phyloP scores from a whole-genome alignment of 2,797 vertebrate species.

The Sebastes matsubarae region DNA sequence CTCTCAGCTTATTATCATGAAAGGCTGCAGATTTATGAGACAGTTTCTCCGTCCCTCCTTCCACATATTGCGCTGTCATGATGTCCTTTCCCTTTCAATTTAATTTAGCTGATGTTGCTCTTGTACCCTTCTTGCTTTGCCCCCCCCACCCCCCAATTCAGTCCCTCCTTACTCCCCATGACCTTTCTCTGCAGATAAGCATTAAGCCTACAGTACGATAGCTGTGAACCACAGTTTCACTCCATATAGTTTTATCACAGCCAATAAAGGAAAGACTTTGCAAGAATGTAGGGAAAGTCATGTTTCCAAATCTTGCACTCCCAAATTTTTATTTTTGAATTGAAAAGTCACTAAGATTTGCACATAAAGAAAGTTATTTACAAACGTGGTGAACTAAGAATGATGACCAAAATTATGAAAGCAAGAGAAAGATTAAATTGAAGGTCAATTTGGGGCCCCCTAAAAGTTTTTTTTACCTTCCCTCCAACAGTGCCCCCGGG shows the following conservation, averaged over 20 bases:
- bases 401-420: neutral
- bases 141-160: neutral
- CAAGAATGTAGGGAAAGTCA: neutral
- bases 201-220: neutral
- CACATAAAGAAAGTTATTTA: neutral
- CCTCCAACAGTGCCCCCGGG: neutral
- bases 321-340: neutral
- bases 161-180: neutral
- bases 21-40: constrained; percentile 52
- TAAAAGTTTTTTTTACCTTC: neutral
- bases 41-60: constrained; percentile 1
- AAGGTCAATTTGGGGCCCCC: neutral
- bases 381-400: neutral
- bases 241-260: constrained; percentile 4
- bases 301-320: neutral
- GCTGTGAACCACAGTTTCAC: constrained; percentile 19
- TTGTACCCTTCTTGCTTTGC: neutral
- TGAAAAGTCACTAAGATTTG: neutral
- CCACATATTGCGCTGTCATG: neutral
- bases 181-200: constrained; percentile 34
- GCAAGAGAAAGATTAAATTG: neutral
- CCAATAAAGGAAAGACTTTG: neutral
- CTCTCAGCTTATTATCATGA: constrained; percentile 47
- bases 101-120: constrained; percentile 46
- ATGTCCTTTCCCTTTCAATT: constrained; percentile 7